These are phyloP conservation scores for Distichodus sexfasciatus DNA, from an alignment of 2,797 vertebrate genomes.

Conservation along the genomic window DNA sequence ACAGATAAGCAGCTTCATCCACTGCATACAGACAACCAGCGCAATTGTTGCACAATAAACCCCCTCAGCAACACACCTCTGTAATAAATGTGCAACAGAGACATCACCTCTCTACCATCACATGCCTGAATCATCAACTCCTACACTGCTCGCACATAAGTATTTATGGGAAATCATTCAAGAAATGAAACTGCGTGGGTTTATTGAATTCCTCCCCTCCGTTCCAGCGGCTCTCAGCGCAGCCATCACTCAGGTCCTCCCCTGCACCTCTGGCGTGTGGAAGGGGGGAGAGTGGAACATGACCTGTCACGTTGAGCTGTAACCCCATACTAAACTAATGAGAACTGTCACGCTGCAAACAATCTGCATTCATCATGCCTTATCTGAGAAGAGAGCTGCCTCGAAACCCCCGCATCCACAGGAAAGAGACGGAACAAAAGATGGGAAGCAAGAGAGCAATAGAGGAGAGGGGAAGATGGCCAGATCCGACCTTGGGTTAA, in stretches of 20 bases:
- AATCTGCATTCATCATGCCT: slow-evolving; percentile 80
- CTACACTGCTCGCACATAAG: not conserved
- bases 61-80: not conserved
- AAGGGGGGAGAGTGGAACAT: slow-evolving; percentile 19
- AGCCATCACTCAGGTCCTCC: slow-evolving; percentile 13
- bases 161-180: slow-evolving; percentile 30
- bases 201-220: slow-evolving; percentile 19
- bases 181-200: slow-evolving; percentile 28
- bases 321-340: slow-evolving; percentile 71
- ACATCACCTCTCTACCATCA: not conserved
- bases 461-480: not conserved
- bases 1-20: no score
- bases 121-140: slow-evolving; percentile 16
- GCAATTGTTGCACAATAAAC: no score
- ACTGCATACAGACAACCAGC: not conserved
- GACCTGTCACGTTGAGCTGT: slow-evolving; percentile 52
- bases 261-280: slow-evolving; percentile 13
- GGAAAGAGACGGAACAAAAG: not conserved
- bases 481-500: slow-evolving; percentile 6
- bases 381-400: slow-evolving; percentile 62
- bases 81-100: slow-evolving; percentile 18
- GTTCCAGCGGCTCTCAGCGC: slow-evolving; percentile 4
- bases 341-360: slow-evolving; percentile 70
- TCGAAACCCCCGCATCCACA: not conserved
- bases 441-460: slow-evolving; percentile 1